Evolutionary conservation across 2,113 vertebrate genomes (phyloP).

Genomic region (Albula glossodonta): DNA sequence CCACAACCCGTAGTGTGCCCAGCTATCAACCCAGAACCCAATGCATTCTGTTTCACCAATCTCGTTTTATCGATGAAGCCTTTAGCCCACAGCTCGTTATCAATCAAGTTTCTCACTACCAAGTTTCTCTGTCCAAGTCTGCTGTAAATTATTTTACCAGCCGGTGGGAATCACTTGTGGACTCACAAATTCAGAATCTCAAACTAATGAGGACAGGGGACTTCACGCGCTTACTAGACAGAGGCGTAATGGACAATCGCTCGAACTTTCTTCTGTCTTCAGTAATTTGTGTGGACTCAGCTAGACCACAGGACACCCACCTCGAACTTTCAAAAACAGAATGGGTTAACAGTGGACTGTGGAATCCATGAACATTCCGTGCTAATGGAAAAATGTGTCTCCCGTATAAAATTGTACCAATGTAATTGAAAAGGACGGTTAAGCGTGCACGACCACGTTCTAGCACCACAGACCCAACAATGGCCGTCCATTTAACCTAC

Average conservation of each 20-base stretch:
- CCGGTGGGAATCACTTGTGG: conserved; percentile 24
- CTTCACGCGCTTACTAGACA: background rate
- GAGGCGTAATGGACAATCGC: conserved; percentile 16
- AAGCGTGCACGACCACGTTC: conserved; percentile 19
- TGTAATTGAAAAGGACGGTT: conserved; percentile 33
- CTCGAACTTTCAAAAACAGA: conserved; percentile 60
- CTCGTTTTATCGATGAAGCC: background rate
- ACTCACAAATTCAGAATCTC: background rate
- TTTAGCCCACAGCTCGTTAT: background rate
- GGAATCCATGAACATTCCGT: conserved; percentile 61
- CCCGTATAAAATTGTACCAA: conserved; percentile 33
- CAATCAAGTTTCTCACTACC: background rate
- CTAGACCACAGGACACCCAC: background rate
- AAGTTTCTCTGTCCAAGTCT: background rate
- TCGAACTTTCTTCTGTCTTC: conserved; percentile 47
- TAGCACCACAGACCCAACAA: conserved; percentile 21
- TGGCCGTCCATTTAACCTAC: conserved; percentile 17
- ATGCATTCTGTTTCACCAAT: background rate
- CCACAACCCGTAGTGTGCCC: background rate
- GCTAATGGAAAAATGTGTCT: conserved; percentile 53
- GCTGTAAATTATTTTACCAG: background rate
- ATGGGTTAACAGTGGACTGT: conserved; percentile 50
- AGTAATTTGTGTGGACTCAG: conserved; percentile 26
- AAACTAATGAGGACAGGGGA: conserved; percentile 12
- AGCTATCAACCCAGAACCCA: background rate